Conservation (phyloP, 2,888 invertebrate species). For the Himalopsyche anomala region DNA sequence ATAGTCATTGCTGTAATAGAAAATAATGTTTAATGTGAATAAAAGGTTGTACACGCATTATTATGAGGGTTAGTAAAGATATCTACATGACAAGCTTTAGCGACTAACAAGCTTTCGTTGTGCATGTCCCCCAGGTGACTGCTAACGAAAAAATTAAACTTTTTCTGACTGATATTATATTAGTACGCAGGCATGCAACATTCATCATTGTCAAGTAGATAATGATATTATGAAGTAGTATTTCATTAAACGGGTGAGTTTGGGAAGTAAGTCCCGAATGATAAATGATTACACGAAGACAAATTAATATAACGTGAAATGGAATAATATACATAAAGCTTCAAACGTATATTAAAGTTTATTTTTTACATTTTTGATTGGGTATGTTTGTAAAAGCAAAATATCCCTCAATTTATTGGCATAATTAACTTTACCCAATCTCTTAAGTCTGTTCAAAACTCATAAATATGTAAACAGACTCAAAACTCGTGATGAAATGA, state of each 20-base stretch:
- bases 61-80: background rate
- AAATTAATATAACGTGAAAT: background rate
- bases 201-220: constrained; percentile 26
- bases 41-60: background rate
- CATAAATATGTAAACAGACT: no score
- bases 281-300: constrained; percentile 6
- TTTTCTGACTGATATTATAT: constrained; percentile 26
- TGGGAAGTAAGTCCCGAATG: background rate
- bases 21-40: no score
- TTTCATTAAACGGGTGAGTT: constrained; percentile 14
- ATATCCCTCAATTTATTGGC: no score
- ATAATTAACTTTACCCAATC: no score
- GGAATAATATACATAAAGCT: no score
- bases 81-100: background rate
- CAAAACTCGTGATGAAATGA: no score
- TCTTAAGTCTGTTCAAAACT: no score
- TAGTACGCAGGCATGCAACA: constrained; percentile 10
- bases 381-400: no score
- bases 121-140: constrained; percentile 29
- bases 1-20: no score
- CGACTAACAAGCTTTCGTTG: background rate
- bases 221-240: constrained; percentile 26
- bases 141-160: constrained; percentile 9
- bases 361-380: no score
- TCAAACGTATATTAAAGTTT: no score